A percentile compares a stretch with the other conserved stretches of the same genome.
These are phyloP conservation scores for Dendrocincla tyrannina DNA, from an alignment of 2,797 vertebrate genomes.

Conservation along the genomic window DNA sequence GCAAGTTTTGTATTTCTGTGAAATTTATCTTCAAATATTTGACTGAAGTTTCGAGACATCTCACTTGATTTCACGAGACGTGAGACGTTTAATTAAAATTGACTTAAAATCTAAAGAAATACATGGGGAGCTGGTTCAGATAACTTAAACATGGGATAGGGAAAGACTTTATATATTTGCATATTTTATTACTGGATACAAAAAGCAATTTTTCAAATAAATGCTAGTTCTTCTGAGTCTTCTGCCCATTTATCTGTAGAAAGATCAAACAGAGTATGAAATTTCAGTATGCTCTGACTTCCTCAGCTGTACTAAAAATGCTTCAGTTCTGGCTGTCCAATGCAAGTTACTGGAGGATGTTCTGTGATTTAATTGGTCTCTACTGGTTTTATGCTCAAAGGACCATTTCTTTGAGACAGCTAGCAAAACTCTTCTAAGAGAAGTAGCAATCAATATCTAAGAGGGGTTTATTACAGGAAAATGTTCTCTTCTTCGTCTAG, in stretches of 20 bases:
- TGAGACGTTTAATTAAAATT: conserved; percentile 28
- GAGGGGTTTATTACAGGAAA: background rate
- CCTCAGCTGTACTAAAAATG: background rate
- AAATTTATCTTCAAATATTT: conserved; percentile 49
- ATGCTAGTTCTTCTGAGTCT: conserved; percentile 3
- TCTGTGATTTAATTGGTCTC: conserved; percentile 41
- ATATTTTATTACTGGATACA: conserved; percentile 21
- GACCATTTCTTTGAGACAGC: conserved; percentile 1
- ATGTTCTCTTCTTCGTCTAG: background rate
- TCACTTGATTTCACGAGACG: conserved; percentile 15
- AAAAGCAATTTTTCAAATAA: conserved; percentile 41
- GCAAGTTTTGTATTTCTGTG: conserved; percentile 23
- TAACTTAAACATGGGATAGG: conserved; percentile 5
- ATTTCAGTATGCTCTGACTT: conserved; percentile 7
- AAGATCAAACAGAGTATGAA: conserved; percentile 29
- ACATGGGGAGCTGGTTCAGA: background rate
- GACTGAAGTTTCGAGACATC: conserved; percentile 20
- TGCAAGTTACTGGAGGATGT: background rate
- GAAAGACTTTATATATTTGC: conserved; percentile 3
- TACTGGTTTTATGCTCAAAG: conserved; percentile 44
- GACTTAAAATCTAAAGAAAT: conserved; percentile 28
- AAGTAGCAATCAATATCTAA: conserved; percentile 2
- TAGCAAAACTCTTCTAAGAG: conserved; percentile 1
- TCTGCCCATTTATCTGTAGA: background rate
- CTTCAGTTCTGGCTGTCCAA: background rate